Evolutionary conservation across 2,797 vertebrate genomes (phyloP).

Genomic region (Crypturellus tataupa): DNA sequence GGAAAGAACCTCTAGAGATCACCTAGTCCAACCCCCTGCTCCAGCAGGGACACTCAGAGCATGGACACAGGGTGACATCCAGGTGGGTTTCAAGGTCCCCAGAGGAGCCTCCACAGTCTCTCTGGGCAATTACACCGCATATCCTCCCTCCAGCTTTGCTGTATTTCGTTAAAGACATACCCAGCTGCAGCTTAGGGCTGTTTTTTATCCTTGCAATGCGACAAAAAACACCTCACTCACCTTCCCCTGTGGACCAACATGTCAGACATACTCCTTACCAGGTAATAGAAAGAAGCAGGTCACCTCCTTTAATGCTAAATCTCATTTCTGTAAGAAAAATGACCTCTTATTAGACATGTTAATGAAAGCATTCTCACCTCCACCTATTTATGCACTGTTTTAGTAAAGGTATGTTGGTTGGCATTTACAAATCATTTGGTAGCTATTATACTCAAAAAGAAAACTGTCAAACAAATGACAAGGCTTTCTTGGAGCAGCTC

Average conservation of each 20-base stretch:
- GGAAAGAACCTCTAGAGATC: too few relatives aligned
- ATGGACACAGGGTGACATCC: too few relatives aligned
- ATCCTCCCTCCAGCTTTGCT: neutral
- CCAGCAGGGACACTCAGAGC: too few relatives aligned
- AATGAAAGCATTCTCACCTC: neutral
- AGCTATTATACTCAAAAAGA: conserved; percentile 7
- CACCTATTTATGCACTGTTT: neutral
- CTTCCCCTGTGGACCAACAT: neutral
- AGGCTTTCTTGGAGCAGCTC: neutral
- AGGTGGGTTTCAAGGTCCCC: too few relatives aligned
- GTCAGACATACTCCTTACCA: neutral
- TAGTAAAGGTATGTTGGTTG: neutral
- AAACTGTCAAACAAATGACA: neutral
- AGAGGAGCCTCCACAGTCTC: too few relatives aligned
- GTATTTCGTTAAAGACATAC: neutral
- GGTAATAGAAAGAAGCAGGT: neutral
- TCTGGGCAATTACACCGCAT: neutral
- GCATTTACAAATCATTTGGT: neutral
- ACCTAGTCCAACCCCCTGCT: too few relatives aligned
- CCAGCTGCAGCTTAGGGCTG: neutral
- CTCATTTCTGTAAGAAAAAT: neutral
- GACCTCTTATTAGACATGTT: neutral
- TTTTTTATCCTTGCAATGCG: neutral
- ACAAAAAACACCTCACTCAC: neutral
- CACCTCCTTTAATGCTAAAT: neutral